These are phyloP conservation scores for Microplitis demolitor DNA, from an alignment of 1,140 invertebrate species.

Conservation along the genomic window DNA sequence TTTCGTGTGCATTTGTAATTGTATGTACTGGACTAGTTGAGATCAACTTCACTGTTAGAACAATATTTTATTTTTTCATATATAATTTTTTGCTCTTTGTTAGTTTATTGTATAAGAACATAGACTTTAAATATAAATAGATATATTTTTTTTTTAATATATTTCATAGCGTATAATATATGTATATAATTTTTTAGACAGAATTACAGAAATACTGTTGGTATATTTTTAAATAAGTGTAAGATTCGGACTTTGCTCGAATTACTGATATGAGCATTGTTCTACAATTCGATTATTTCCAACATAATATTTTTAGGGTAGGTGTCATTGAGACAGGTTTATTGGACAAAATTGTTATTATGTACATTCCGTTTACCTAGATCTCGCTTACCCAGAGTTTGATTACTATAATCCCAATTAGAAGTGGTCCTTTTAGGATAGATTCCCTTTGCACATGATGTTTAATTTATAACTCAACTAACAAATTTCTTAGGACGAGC, in stretches of 20 bases:
- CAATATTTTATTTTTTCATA: constrained; percentile 11
- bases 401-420: too few relatives aligned
- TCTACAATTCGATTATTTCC: constrained; percentile 27
- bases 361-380: too few relatives aligned
- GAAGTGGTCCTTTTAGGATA: too few relatives aligned
- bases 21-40: not conserved
- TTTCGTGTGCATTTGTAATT: not conserved
- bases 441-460: too few relatives aligned
- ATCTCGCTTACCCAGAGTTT: too few relatives aligned
- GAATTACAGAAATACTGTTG: constrained; percentile 37
- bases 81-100: not conserved
- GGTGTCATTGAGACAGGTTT: too few relatives aligned
- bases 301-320: too few relatives aligned
- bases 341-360: too few relatives aligned
- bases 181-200: constrained; percentile 14
- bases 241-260: constrained; percentile 38
- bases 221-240: constrained; percentile 34
- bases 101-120: not conserved
- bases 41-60: not conserved
- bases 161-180: constrained; percentile 25
- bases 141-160: not conserved
- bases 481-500: too few relatives aligned
- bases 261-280: constrained; percentile 32
- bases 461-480: too few relatives aligned
- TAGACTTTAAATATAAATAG: constrained; percentile 4